phyloP scores from a whole-genome alignment of 1,140 invertebrate genomes.

The Chrysopa pallens region DNA sequence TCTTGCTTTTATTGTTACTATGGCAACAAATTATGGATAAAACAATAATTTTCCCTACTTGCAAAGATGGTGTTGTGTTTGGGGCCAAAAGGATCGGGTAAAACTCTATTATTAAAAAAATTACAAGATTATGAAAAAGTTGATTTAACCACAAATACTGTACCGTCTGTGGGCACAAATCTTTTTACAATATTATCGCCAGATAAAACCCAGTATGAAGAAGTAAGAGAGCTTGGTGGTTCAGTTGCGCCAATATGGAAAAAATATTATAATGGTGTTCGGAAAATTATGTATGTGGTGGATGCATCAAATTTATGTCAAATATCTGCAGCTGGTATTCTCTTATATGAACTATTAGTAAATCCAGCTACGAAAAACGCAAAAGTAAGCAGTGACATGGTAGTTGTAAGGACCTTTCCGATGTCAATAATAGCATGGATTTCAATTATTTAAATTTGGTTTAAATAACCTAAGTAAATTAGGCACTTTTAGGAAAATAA shows the following conservation, averaged over 20 bases:
- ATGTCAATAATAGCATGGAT: no score
- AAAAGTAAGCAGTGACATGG: no score
- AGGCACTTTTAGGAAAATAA: no score
- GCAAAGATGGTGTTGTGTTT: slow-evolving; percentile 40
- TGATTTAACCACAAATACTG: slow-evolving; percentile 50
- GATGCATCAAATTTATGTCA: slow-evolving; percentile 64
- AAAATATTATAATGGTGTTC: slow-evolving; percentile 45
- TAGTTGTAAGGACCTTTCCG: no score
- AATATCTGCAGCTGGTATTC: slow-evolving; percentile 58
- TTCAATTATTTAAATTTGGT: not conserved
- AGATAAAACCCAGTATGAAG: slow-evolving; percentile 23
- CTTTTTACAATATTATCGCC: slow-evolving; percentile 39
- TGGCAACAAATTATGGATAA: no score
- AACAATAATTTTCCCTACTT: no score
- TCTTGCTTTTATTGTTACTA: no score
- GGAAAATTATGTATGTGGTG: slow-evolving; percentile 57
- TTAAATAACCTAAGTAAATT: not conserved
- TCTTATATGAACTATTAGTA: slow-evolving; percentile 53
- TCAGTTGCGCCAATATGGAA: slow-evolving; percentile 62
- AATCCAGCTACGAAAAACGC: slow-evolving; percentile 41
- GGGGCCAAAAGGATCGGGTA: slow-evolving; percentile 58
- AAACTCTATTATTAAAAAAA: slow-evolving; percentile 58
- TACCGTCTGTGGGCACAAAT: slow-evolving; percentile 60
- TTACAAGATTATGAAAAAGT: slow-evolving; percentile 44
- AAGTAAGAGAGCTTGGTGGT: slow-evolving; percentile 52